These are phyloP conservation scores for Thunnus thynnus DNA, from an alignment of 2,113 vertebrate species.

Conservation along the genomic window DNA sequence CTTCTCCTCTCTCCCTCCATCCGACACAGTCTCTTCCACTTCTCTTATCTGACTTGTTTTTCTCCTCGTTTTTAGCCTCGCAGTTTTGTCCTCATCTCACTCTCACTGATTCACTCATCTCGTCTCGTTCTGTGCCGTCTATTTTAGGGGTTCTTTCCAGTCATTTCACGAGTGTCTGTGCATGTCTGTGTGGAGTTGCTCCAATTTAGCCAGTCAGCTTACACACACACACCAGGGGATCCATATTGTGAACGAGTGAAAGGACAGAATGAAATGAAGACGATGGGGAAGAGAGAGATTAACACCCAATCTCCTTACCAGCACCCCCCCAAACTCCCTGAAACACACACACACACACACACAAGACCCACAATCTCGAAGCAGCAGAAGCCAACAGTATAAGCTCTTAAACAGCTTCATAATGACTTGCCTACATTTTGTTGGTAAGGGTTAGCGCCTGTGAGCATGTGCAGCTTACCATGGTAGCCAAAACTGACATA, in stretches of 20 bases:
- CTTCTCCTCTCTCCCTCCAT: background rate
- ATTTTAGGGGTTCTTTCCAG: background rate
- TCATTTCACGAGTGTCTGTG: slow-evolving; percentile 24
- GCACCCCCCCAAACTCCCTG: slow-evolving; percentile 18
- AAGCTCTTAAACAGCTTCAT: slow-evolving; percentile 56
- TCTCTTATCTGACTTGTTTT: background rate
- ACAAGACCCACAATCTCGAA: slow-evolving; percentile 4
- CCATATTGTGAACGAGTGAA: slow-evolving; percentile 39
- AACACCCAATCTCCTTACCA: slow-evolving; percentile 56
- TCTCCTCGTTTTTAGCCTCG: too few relatives aligned
- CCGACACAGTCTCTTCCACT: background rate
- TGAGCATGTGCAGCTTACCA: background rate
- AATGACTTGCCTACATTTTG: slow-evolving; percentile 21
- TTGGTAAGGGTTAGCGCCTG: background rate
- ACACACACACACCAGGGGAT: background rate
- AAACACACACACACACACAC: background rate
- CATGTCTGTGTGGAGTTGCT: background rate
- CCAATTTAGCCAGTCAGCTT: slow-evolving; percentile 13
- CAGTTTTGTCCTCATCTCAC: background rate
- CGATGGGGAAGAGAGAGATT: slow-evolving; percentile 42
- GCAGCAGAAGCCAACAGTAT: slow-evolving; percentile 1
- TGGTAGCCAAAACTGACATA: background rate
- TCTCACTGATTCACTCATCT: background rate
- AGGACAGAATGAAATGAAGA: slow-evolving; percentile 41
- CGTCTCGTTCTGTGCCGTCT: background rate